Evolutionary conservation across 2,888 invertebrate species (phyloP), one percentile per base, ranked within the genome.

Genomic region (Aricia artaxerxes): DNA sequence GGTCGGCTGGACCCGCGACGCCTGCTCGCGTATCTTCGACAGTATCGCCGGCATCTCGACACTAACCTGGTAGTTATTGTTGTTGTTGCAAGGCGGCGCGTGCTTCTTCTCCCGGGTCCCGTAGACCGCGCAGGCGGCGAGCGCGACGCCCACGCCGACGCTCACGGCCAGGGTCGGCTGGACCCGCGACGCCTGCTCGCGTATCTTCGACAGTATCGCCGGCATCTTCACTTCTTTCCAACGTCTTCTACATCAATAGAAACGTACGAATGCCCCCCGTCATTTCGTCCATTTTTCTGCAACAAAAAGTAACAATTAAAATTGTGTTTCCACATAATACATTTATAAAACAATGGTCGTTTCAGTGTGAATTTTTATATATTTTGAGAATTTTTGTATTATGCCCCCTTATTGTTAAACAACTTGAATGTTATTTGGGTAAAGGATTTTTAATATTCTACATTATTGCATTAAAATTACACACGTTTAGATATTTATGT

Each of bases 61-160:
- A 49, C 86, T 83, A 11, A 94, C 94, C 92, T 94, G 94, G 87
- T 94, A 94, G 84, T 94, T 93, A 84, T 93, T 93, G 80, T 94
- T 94, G 81, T 93, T 93, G 78, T 91, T 88, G 81, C 91, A 92
- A 0, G 92, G 86, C 3, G 90, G 90, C 0, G 87, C 73, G 31
- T 90, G 90, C 81, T 91, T 92, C 88, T 90, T 92, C 83, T 94
- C 94, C 78, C 93, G 86, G 1, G 91, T 88, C 0, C 91, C 90
- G 83, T 92, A 93, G 0, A 93, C 85, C 0, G 94, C 92, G 79
- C 93, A 93, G 1, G 93, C 93, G 0, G 93, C 94, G 4, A 94
- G 53, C 0, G 94, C 92, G n/a, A 93, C 93, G 2, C 93, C 94
- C 64, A 94, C 88, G 0, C 94, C 94, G 0, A 94, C 91, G 0